Percentiles rank a stretch among this genome's conserved stretches.
Conservation (phyloP, 2,113 vertebrate species). For the Sceloporus tristichus region DNA sequence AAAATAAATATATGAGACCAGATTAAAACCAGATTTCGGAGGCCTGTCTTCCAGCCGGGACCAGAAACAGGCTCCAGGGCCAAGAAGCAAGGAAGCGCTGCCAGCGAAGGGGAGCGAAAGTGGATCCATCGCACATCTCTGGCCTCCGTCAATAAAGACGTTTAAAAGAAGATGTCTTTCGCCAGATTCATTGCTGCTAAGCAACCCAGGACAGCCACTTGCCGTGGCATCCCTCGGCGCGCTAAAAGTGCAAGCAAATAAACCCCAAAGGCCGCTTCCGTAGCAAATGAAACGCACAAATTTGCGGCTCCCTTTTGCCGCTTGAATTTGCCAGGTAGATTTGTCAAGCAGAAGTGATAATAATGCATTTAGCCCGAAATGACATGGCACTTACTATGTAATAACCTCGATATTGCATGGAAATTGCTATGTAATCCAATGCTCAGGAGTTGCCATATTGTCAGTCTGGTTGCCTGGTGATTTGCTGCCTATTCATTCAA, state of each 20-base stretch:
- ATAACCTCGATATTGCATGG: conserved; percentile 69
- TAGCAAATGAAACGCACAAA: conserved; percentile 6
- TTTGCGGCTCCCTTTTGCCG: background rate
- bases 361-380: conserved; percentile 66
- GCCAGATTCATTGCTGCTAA: rapidly evolving
- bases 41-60: too few relatives aligned
- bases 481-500: conserved; percentile 64
- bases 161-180: rapidly evolving
- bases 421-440: conserved; percentile 72
- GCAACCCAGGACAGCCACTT: background rate
- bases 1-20: too few relatives aligned
- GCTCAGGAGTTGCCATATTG: conserved; percentile 57
- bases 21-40: too few relatives aligned
- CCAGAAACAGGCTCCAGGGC: background rate
- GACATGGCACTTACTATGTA: conserved; percentile 68
- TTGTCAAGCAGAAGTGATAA: conserved; percentile 66
- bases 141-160: rapidly evolving
- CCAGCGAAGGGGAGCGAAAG: background rate
- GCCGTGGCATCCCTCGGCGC: background rate
- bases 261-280: rapidly evolving
- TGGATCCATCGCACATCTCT: background rate
- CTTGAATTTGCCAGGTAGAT: conserved; percentile 60
- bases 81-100: background rate
- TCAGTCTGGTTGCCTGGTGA: conserved; percentile 54
- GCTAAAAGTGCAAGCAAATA: background rate